phyloP scores from a whole-genome alignment of 2,797 vertebrate genomes.

The Phyllotis vaccarum region DNA sequence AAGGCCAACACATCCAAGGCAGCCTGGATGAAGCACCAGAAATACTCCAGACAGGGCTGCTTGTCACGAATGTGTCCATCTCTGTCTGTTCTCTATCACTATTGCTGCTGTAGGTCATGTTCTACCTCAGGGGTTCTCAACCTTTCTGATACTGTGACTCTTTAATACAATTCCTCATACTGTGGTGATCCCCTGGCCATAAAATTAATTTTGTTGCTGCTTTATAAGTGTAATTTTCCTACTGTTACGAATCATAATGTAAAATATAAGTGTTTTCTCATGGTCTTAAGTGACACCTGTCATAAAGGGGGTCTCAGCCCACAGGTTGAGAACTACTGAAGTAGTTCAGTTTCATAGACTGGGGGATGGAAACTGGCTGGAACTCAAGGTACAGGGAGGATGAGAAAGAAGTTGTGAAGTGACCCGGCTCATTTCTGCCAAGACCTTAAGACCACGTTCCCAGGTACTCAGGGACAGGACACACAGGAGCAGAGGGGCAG shows the following conservation, averaged over 20 bases:
- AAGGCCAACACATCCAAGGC: background rate
- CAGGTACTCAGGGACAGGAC: background rate
- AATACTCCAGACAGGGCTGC: background rate
- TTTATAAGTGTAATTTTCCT: background rate
- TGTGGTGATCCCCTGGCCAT: background rate
- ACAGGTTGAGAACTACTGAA: background rate
- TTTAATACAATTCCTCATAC: background rate
- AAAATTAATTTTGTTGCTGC: background rate
- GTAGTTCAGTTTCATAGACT: background rate
- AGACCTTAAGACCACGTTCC: background rate
- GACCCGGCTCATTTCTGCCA: background rate
- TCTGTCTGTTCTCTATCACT: background rate
- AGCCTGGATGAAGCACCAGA: background rate
- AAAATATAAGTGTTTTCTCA: no score
- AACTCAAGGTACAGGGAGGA: background rate
- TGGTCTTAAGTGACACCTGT: background rate
- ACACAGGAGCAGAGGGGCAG: background rate
- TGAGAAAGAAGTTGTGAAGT: background rate
- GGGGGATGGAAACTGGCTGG: background rate
- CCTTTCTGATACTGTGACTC: no score
- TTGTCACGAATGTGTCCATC: background rate
- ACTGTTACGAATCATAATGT: background rate
- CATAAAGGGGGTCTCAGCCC: background rate
- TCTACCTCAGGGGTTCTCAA: background rate
- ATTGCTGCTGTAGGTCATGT: background rate